Conservation (phyloP, 2,113 vertebrate genomes). For the Zosterops pallidus region DNA sequence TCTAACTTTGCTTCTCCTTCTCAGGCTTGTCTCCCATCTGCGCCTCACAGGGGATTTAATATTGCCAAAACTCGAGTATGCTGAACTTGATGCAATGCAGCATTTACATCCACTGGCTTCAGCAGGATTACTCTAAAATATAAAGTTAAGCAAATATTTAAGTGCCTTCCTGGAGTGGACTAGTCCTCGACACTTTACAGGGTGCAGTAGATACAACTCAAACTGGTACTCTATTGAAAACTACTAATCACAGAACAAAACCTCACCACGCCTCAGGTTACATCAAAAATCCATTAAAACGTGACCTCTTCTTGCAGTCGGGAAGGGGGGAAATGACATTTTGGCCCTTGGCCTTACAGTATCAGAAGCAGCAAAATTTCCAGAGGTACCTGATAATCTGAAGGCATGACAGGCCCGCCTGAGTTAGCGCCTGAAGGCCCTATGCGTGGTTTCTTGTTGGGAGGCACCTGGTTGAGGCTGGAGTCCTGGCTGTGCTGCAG, state of each 20-base stretch:
- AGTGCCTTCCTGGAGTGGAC: not conserved
- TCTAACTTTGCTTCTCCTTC: not conserved
- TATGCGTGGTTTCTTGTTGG: constrained; percentile 93
- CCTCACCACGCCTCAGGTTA: not conserved
- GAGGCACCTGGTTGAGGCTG: constrained; percentile 89
- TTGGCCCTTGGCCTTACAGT: not conserved
- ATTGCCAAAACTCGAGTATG: not conserved
- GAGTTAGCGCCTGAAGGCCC: constrained; percentile 89
- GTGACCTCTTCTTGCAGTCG: accelerated
- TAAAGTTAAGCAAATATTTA: not conserved
- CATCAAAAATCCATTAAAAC: not conserved
- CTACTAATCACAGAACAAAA: not conserved
- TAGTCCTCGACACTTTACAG: not conserved
- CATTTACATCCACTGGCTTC: not conserved
- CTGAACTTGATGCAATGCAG: not conserved
- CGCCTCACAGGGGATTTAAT: not conserved
- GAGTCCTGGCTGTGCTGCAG: constrained; percentile 87
- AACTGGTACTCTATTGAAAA: not conserved
- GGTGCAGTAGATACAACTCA: not conserved
- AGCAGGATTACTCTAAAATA: not conserved
- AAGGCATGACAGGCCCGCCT: constrained; percentile 87
- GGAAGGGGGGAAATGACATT: accelerated
- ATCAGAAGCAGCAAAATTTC: not conserved
- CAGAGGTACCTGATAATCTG: constrained; percentile 93
- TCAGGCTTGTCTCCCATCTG: not conserved